Evolutionary conservation across 2,888 invertebrate genomes (phyloP), one percentile per base, ranked within the genome.

Genomic region (Nemoura dubitans): DNA sequence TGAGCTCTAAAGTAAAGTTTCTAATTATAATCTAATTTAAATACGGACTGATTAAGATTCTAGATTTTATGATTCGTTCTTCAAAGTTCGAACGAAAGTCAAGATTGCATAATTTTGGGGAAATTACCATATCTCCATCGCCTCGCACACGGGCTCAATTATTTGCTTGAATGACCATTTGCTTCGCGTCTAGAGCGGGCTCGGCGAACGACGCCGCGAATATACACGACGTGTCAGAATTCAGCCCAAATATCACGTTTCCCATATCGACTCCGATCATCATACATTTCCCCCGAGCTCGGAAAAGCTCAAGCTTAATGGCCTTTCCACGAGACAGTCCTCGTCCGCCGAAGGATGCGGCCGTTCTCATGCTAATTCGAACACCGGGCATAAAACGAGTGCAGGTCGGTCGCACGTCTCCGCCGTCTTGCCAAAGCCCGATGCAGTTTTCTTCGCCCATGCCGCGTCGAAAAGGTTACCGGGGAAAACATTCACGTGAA

Each of bases 41-140:
- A 59, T 59, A 59, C 59, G 59, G 59, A 59, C 59, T 59, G 59
- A 59, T 59, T 59, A 59, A 59, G 59, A 59, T 59, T 59, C 59
- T 21, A 59, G 59, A 59, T 59, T 59, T 59, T 59, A 59, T 59
- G 59, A 59, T 59, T 59, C 59, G 59, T 59, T 59, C 59, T 59
- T 59, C 59, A 59, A 78, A 78, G 78, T 78, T 78, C 78, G 28
- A 27, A 26, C 27, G 27, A 78, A 78, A 78, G 78, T 78, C 78
- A 78, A 78, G 78, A 78, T 26, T 27, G 78, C 28, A 78, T 78
- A 78, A 78, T 78, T 78, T 26, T n/a, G 78, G 78, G n/a, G 14
- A 59, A 59, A 78, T 78, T 78, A 78, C 27, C 78, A 78, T 78
- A 78, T 21, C 78, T 26, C 78, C 78, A 5, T 26, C 16, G 1